These are phyloP conservation scores for Chrysina gloriosa DNA, from an alignment of 2,888 invertebrate genomes.

Conservation along the genomic window DNA sequence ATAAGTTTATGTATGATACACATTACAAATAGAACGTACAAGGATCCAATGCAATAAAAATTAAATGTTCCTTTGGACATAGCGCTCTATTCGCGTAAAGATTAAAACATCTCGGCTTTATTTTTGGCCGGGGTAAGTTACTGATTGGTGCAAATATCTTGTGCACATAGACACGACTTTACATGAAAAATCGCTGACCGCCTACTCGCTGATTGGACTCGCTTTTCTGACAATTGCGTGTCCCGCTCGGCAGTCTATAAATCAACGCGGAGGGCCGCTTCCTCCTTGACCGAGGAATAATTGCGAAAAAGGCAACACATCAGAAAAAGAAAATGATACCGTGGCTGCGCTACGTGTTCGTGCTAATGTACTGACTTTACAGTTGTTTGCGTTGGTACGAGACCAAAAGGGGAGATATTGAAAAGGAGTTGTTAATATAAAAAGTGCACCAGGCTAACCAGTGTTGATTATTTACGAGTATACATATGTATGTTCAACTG, in stretches of 20 bases:
- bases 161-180: constrained; percentile 39
- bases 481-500: too few species aligned
- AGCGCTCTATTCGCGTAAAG: constrained; percentile 21
- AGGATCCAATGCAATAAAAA: background rate
- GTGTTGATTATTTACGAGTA: too few species aligned
- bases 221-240: constrained; percentile 52
- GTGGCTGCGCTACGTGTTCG: background rate
- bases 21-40: background rate
- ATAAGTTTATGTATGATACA: too few species aligned
- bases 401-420: background rate
- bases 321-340: constrained; percentile 23
- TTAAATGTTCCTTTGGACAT: background rate
- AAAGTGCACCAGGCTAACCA: background rate
- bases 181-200: constrained; percentile 48
- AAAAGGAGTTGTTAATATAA: background rate
- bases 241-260: constrained; percentile 49
- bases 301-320: constrained; percentile 42
- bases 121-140: constrained; percentile 39
- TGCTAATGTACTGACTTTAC: background rate
- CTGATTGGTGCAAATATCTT: constrained; percentile 44
- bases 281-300: constrained; percentile 47
- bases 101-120: constrained; percentile 42
- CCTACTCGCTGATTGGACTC: constrained; percentile 50
- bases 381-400: background rate
- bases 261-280: constrained; percentile 48